Evolutionary conservation across 2,888 invertebrate genomes (phyloP).

Genomic region (Crematogaster levior): DNA sequence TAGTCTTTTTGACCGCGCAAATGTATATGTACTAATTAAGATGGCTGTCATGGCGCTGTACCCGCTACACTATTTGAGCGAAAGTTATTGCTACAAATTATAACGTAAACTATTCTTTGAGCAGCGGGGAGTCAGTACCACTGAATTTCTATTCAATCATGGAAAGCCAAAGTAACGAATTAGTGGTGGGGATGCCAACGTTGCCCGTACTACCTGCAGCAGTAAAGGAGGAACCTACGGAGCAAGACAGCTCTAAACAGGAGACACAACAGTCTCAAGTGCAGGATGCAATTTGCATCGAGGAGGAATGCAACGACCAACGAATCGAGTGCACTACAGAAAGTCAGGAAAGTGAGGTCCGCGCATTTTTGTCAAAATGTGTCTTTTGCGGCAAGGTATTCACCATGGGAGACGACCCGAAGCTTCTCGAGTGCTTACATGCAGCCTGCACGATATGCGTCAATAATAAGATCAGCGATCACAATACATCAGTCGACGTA

Average conservation of each 20-base stretch:
- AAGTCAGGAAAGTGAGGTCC: constrained; percentile 79
- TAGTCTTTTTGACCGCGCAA: neutral
- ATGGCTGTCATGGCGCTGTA: constrained; percentile 30
- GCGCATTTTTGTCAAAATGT: constrained; percentile 84
- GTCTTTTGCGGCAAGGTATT: constrained; percentile 86
- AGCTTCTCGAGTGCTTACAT: constrained; percentile 95
- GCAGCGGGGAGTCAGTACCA: neutral
- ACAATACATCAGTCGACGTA: constrained; percentile 83
- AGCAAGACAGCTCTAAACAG: constrained; percentile 74
- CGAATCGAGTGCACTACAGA: constrained; percentile 82
- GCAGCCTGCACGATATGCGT: constrained; percentile 93
- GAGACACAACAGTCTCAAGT: constrained; percentile 76
- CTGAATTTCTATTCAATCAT: constrained; percentile 48
- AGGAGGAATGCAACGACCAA: constrained; percentile 79
- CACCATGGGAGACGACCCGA: constrained; percentile 89
- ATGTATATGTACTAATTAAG: neutral
- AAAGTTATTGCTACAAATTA: constrained; percentile 58
- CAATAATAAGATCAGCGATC: constrained; percentile 88
- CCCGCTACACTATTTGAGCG: constrained; percentile 54
- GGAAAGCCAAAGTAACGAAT: constrained; percentile 75
- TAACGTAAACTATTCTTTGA: constrained; percentile 44
- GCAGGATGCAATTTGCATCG: constrained; percentile 67
- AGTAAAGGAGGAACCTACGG: constrained; percentile 82
- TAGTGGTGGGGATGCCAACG: constrained; percentile 10
- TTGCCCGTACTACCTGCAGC: constrained; percentile 71